These are phyloP conservation scores for Corythornis madagascariensis DNA, from an alignment of 2,113 vertebrate genomes.

Conservation along the genomic window DNA sequence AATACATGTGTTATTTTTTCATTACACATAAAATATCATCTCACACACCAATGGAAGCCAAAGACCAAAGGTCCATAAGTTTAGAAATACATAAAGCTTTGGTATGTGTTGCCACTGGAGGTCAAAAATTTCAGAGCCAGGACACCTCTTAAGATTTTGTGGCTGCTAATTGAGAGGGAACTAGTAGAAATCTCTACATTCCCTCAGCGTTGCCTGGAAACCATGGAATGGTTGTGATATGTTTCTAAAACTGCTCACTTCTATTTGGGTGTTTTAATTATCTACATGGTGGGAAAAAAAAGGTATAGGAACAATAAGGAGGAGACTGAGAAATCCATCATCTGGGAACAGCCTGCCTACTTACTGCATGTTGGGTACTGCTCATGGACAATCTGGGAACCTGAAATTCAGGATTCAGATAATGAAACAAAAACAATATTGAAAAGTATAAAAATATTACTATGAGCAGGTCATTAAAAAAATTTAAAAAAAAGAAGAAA, in stretches of 20 bases:
- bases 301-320: background rate
- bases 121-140: background rate
- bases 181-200: conserved; percentile 24
- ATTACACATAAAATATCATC: background rate
- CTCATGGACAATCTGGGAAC: background rate
- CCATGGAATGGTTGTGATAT: conserved; percentile 14
- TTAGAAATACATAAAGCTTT: background rate
- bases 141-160: background rate
- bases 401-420: background rate
- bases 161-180: conserved; percentile 18
- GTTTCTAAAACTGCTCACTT: conserved; percentile 52
- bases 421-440: background rate
- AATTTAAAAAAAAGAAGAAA: background rate
- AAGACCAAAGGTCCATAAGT: background rate
- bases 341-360: background rate
- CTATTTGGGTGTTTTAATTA: conserved; percentile 44
- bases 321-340: background rate
- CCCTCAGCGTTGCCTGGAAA: conserved; percentile 73
- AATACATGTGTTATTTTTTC: background rate
- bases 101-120: background rate
- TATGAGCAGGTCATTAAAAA: background rate
- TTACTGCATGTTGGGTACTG: background rate
- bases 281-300: background rate
- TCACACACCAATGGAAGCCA: background rate
- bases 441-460: background rate